phyloP scores from a whole-genome alignment of 1,140 invertebrate genomes.

The Diprion similis region DNA sequence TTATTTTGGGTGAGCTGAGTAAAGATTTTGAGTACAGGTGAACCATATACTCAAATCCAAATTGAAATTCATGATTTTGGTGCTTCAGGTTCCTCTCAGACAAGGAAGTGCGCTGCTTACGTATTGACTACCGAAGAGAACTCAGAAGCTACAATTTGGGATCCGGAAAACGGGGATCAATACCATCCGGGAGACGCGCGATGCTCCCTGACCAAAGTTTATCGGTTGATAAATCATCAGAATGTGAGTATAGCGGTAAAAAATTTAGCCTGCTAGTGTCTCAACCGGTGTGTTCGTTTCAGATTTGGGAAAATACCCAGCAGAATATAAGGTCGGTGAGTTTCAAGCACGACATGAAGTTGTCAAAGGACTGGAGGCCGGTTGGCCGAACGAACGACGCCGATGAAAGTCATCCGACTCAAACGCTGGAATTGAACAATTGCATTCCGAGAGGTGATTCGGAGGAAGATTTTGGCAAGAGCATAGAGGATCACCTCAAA shows the following conservation, averaged over 20 bases:
- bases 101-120: constrained; percentile 50
- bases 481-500: constrained; percentile 48
- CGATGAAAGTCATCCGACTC: constrained; percentile 34
- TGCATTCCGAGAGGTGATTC: constrained; percentile 22
- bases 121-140: constrained; percentile 46
- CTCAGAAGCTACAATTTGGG: constrained; percentile 45
- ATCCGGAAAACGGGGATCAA: constrained; percentile 53
- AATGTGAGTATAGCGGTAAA: constrained; percentile 41
- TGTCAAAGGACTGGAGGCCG: constrained; percentile 52
- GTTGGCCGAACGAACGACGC: constrained; percentile 27
- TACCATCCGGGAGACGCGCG: constrained; percentile 49
- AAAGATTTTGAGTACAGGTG: not conserved
- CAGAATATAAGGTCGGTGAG: constrained; percentile 43
- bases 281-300: constrained; percentile 1
- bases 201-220: constrained; percentile 48
- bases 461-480: constrained; percentile 23
- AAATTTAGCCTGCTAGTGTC: no score
- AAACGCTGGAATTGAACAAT: constrained; percentile 43
- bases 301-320: constrained; percentile 58
- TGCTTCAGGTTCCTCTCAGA: constrained; percentile 49
- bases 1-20: constrained; percentile 46
- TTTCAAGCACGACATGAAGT: constrained; percentile 48
- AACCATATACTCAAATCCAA: not conserved
- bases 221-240: constrained; percentile 50
- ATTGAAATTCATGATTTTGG: constrained; percentile 13